Conservation (phyloP, 2,797 vertebrate genomes). For the Anomalospiza imberbis region DNA sequence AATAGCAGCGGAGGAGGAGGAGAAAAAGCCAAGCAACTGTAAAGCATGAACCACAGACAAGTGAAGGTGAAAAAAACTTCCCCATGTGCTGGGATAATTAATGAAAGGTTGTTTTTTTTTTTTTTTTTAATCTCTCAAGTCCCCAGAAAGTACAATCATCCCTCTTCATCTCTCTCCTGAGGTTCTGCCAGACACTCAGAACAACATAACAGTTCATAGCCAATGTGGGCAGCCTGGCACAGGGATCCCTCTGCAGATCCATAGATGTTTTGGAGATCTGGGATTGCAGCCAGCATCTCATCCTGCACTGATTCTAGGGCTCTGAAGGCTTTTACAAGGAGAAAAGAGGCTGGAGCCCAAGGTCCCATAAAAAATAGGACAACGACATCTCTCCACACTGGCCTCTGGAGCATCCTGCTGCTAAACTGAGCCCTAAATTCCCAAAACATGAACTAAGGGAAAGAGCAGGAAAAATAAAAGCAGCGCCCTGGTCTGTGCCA, state of each 20-base stretch:
- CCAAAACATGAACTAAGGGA: background rate
- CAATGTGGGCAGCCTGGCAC: background rate
- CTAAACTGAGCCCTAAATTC: background rate
- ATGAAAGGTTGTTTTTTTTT: background rate
- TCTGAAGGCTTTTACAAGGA: background rate
- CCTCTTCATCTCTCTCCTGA: background rate
- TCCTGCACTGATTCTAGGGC: background rate
- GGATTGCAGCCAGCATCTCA: background rate
- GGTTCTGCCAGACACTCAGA: background rate
- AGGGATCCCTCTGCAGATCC: background rate
- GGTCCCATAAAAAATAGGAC: background rate
- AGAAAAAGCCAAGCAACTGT: conserved; percentile 15
- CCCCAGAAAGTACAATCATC: background rate
- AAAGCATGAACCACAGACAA: conserved; percentile 16
- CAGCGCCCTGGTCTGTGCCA: accelerated
- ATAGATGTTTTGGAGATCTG: background rate
- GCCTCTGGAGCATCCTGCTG: background rate
- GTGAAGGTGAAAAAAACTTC: background rate
- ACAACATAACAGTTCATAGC: background rate
- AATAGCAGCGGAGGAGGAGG: conserved; percentile 2
- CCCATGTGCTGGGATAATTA: background rate
- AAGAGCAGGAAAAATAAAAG: background rate
- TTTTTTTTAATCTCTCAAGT: background rate
- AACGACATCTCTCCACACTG: background rate
- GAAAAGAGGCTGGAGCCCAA: background rate